These are phyloP conservation scores for Parnassius glacialis DNA, from an alignment of 2,888 invertebrate genomes.

Conservation along the genomic window DNA sequence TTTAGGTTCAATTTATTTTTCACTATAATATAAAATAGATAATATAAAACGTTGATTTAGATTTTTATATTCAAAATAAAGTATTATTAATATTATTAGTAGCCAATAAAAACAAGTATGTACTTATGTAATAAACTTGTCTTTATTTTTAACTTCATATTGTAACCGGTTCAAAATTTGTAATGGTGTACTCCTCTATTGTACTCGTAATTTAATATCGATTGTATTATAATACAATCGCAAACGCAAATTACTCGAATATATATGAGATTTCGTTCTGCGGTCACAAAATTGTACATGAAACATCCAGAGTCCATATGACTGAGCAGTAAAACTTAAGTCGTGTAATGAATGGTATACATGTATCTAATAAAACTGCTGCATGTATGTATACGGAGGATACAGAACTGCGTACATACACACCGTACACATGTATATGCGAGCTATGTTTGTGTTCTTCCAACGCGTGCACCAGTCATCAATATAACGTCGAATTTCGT, in stretches of 20 bases:
- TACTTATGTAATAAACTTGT: too few relatives aligned
- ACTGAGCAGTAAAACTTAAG: slow-evolving; percentile 22
- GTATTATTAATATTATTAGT: too few relatives aligned
- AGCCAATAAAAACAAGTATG: too few relatives aligned
- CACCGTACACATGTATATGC: slow-evolving; percentile 29
- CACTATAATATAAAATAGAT: too few relatives aligned
- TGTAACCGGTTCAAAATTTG: too few relatives aligned
- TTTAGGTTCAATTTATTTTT: too few relatives aligned
- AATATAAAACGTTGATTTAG: too few relatives aligned
- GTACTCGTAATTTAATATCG: too few relatives aligned
- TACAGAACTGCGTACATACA: slow-evolving; percentile 36
- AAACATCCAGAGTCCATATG: slow-evolving; percentile 12
- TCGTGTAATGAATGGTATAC: slow-evolving; percentile 29
- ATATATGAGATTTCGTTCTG: slow-evolving; percentile 13
- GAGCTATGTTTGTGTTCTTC: slow-evolving; percentile 38
- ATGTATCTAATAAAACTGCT: slow-evolving; percentile 33
- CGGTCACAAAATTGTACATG: slow-evolving; percentile 8
- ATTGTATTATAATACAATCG: too few relatives aligned
- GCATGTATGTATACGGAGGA: slow-evolving; percentile 28
- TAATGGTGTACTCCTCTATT: too few relatives aligned
- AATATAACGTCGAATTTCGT: slow-evolving; percentile 42
- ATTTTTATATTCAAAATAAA: too few relatives aligned
- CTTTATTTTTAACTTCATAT: too few relatives aligned
- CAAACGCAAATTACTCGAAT: slow-evolving; percentile 3
- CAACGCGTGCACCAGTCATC: slow-evolving; percentile 41